A percentile compares a stretch with the other conserved stretches of the same genome.
phyloP scores from a whole-genome alignment of 1,140 invertebrate species.

The Dendrolimus kikuchii region DNA sequence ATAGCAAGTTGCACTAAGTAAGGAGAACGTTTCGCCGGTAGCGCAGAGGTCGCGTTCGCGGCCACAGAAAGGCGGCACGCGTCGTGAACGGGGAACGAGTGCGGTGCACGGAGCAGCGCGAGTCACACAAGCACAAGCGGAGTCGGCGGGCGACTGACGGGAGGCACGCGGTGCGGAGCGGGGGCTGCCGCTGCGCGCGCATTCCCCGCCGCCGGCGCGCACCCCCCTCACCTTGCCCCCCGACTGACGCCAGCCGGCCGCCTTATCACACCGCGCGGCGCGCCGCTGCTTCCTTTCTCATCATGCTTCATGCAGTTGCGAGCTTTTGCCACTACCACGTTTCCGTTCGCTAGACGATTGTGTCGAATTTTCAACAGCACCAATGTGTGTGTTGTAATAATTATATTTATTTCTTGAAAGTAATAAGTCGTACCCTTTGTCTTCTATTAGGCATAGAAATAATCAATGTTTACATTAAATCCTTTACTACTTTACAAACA shows the following conservation, averaged over 20 bases:
- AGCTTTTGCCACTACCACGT: constrained; percentile 69
- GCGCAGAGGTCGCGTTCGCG: constrained; percentile 66
- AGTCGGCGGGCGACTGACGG: constrained; percentile 66
- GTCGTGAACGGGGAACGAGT: constrained; percentile 67
- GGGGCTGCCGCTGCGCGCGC: constrained; percentile 50
- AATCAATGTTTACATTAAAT: no score
- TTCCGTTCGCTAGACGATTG: constrained; percentile 63
- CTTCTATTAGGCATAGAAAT: no score
- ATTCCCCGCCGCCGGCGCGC: constrained; percentile 30
- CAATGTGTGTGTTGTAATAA: constrained; percentile 50
- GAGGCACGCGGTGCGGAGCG: constrained; percentile 48
- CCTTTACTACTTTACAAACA: no score
- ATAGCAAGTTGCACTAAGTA: constrained; percentile 66
- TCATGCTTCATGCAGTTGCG: constrained; percentile 67
- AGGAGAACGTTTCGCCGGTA: constrained; percentile 64
- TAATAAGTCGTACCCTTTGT: constrained; percentile 6
- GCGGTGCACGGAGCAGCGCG: constrained; percentile 67
- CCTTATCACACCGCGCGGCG: constrained; percentile 65
- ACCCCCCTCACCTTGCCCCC: constrained; percentile 26
- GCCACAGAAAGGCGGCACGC: constrained; percentile 64
- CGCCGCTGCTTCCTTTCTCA: constrained; percentile 65
- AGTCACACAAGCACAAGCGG: constrained; percentile 69
- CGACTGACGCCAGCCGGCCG: constrained; percentile 45
- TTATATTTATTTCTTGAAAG: constrained; percentile 36
- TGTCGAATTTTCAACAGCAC: constrained; percentile 41